A percentile compares a stretch with the other conserved stretches of the same genome.
Conservation (phyloP, 2,888 invertebrate genomes). For the Empis livida region DNA sequence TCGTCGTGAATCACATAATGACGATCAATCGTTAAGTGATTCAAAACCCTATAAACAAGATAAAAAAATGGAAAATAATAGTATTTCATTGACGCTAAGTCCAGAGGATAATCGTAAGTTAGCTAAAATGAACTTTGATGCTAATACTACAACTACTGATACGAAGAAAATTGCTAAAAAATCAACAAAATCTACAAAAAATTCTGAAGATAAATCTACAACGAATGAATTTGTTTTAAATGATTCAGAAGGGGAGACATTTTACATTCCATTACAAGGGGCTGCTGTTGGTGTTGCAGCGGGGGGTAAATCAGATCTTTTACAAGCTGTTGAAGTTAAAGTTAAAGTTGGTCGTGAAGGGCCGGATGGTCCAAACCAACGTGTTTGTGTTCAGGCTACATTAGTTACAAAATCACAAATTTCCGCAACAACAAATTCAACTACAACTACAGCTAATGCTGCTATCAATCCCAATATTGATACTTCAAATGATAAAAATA, state of each 20-base stretch:
- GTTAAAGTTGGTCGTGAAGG: slow-evolving; percentile 50
- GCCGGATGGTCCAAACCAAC: slow-evolving; percentile 46
- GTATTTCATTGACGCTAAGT: slow-evolving; percentile 31
- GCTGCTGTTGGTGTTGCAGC: slow-evolving; percentile 25
- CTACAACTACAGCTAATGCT: slow-evolving; percentile 10
- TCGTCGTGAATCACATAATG: slow-evolving; percentile 33
- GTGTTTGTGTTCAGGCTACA: slow-evolving; percentile 48
- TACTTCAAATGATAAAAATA: slow-evolving; percentile 14
- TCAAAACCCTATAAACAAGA: slow-evolving; percentile 20
- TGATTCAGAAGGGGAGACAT: slow-evolving; percentile 43
- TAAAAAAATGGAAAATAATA: slow-evolving; percentile 24
- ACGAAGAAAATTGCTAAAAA: not conserved
- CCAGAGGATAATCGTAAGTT: slow-evolving; percentile 37
- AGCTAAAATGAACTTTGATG: slow-evolving; percentile 42
- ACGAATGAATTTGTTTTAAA: slow-evolving; percentile 25
- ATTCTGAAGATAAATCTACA: slow-evolving; percentile 5
- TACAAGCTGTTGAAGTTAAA: slow-evolving; percentile 52
- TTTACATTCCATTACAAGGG: slow-evolving; percentile 50
- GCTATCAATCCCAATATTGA: slow-evolving; percentile 7
- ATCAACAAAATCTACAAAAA: not conserved
- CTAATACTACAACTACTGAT: slow-evolving; percentile 13
- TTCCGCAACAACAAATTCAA: slow-evolving; percentile 24
- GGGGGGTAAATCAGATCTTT: slow-evolving; percentile 31
- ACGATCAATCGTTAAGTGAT: slow-evolving; percentile 20
- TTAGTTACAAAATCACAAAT: slow-evolving; percentile 47